Evolutionary conservation across 2,888 invertebrate genomes (phyloP).

Genomic region (Pelosia muscerda): DNA sequence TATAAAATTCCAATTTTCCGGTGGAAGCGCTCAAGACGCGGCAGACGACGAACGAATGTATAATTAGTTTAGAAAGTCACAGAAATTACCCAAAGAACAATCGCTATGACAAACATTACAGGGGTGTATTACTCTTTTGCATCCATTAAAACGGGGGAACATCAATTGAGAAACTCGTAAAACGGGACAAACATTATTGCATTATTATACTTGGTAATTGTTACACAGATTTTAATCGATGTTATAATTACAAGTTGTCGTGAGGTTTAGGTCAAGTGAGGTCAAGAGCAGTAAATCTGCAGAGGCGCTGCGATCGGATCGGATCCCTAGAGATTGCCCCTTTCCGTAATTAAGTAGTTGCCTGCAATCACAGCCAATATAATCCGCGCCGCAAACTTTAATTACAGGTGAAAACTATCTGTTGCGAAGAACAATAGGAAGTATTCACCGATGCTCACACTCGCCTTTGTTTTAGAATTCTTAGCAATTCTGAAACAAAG

Average conservation of each 20-base stretch:
- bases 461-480: constrained; percentile 50
- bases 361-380: constrained; percentile 73
- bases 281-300: constrained; percentile 77
- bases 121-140: constrained; percentile 49
- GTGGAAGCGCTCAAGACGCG: constrained; percentile 54
- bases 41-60: constrained; percentile 60
- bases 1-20: constrained; percentile 68
- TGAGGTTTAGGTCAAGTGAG: constrained; percentile 67
- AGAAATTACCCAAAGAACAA: constrained; percentile 53
- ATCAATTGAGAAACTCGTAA: constrained; percentile 46
- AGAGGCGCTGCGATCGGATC: constrained; percentile 62
- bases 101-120: constrained; percentile 52
- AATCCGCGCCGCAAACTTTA: constrained; percentile 73
- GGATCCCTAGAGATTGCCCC: constrained; percentile 59
- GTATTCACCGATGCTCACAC: constrained; percentile 43
- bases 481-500: constrained; percentile 23
- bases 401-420: constrained; percentile 68
- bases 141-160: constrained; percentile 37
- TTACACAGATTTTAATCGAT: constrained; percentile 51
- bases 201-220: constrained; percentile 50
- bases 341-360: constrained; percentile 76
- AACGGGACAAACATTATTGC: constrained; percentile 42
- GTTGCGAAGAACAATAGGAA: constrained; percentile 55
- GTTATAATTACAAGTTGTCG: constrained; percentile 61
- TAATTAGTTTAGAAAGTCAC: constrained; percentile 62